Evolutionary conservation across 2,113 vertebrate genomes (phyloP), one percentile per base, ranked within the genome.

Genomic region (Dinomys branickii): DNA sequence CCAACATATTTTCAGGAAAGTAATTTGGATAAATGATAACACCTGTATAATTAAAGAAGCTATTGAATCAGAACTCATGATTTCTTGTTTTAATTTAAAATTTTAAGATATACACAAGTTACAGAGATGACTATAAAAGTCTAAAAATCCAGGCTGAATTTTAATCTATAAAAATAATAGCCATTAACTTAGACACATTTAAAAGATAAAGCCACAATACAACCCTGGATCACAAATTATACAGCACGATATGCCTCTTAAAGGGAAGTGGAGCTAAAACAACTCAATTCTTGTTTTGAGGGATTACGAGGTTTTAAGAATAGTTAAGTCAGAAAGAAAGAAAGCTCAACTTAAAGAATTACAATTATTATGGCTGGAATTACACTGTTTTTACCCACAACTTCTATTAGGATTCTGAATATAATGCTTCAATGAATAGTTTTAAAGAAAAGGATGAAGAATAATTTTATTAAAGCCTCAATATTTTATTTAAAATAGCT

Each of bases 81-180:
- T 73, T 93, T 50, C 28, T 38, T 86, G 47, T 94, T 84, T 87
- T 44, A 93, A 73, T 75, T 85, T 95, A 77, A 92, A 90, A 26
- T 28, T 95, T 80, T 84, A 94, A 83, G 44, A 50, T 75, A 95
- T 35, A 35, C 63, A 90, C 24, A 65, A 65, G n/a, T 41, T 73
- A 69, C 35, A 71, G 54, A 73, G 52, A 56, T 47, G 90, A 94
- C 73, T 83, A 77, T 85, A 94, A 94, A 44, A 90, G 92, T 41
- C 33, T 91, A 90, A 89, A 63, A 90, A 61, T 7, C 3, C 50
- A 95, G 91, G 61, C 3, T 91, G 28, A 7, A 88, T 77, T 94
- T 91, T 94, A 94, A 85, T 71, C 19, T 84, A 78, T 38, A 92
- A 88, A 93, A 92, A 69, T 83, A 92, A 91, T 1, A 91, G 41